Evolutionary conservation across 2,113 vertebrate genomes (phyloP), one percentile per base, ranked within the genome.

Genomic region (Centropristis striata): DNA sequence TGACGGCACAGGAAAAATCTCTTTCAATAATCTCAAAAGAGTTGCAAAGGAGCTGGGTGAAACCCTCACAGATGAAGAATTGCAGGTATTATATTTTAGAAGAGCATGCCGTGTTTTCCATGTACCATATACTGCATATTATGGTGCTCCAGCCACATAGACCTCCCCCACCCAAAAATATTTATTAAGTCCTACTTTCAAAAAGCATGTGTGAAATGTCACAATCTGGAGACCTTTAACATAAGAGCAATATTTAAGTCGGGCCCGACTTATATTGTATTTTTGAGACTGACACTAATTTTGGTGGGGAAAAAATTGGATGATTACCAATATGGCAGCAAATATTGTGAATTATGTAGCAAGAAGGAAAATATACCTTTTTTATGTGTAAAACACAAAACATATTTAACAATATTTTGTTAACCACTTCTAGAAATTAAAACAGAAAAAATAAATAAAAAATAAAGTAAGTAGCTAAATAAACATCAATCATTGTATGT

Each of bases 1-100:
- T 25, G 97, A 99, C 77, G 88, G 95, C 66, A 98, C 98, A 0
- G 97, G 97, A 27, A 97, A 94, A 73, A 98, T 99, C 92, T 97
- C 97, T 2, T 97, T 99, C 79, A 98, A 96, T 88, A 98, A 98
- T 66, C 93, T 99, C 8, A 99, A 97, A 86, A 94, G 96, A 72
- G 97, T 98, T 63, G 95, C 97, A 64, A 97, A 97, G 78, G 97
- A 99, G 87, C 92, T 98, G 50, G 97, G 97, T 39, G 98, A 99
- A 88, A 98, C 96, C 85, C 90, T 99, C 79, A 97, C 96, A 18
- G 97, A 99, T 83, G 96, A 96, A 39, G 98, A 99, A 81, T 83
- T 98, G 49, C 95, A 99, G 96, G 97, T 99, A 92, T 53, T 23
- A 2, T 27, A 4, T 12, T 21, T 12, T 44, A 1, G 12, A 12